Base-by-base conservation (phyloP, 2,113 vertebrate species). In the Sylvietta virens region DNA sequence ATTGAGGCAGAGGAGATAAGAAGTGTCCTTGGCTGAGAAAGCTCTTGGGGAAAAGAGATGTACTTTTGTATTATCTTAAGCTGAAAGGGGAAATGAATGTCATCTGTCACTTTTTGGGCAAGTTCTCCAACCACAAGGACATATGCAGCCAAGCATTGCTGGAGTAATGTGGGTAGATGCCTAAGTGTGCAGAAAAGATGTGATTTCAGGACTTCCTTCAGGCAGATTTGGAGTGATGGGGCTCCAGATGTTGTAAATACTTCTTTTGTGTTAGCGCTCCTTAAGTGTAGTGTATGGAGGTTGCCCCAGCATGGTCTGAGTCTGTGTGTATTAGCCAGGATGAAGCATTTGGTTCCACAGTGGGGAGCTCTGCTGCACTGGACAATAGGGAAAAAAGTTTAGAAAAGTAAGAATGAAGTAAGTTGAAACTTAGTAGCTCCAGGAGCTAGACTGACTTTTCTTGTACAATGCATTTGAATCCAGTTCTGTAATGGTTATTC, bases 51-150 rank as follows among this genome's bases (percentile, higher is more conserved):
- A 39, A 86, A 53, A 69, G 71, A 65, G 21, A 30, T 62, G 35
- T 58, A n/a, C 51, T 92, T 90, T 22, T 86, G 21, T 80, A 42
- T 90, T 88, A 48, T 48, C 48, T 90, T 4, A 3, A 77, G 42
- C 58, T 73, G 82, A 61, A 81, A 73, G 39, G 16, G 45, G 45
- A 94, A 77, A 77, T 83, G 14, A 86, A 70, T 77, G 76, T 86
- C n/a, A 58, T 81, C 90, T 92, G 79, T 88, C 74, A 73, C 51
- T 66, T 94, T 82, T 58, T 69, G 85, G 79, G 67, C 71, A 69
- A 80, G 48, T 88, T 53, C 33, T 90, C 20, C 50, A 73, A 35
- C 67, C 72, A 90, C 67, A 93, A 82, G 86, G 66, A 57, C 35
- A 10, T 30, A 24, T 77, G 82, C 71, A 83, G 26, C 82, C 76